Conservation (phyloP, 2,797 vertebrate species). For the Lagocephalus sceleratus region DNA sequence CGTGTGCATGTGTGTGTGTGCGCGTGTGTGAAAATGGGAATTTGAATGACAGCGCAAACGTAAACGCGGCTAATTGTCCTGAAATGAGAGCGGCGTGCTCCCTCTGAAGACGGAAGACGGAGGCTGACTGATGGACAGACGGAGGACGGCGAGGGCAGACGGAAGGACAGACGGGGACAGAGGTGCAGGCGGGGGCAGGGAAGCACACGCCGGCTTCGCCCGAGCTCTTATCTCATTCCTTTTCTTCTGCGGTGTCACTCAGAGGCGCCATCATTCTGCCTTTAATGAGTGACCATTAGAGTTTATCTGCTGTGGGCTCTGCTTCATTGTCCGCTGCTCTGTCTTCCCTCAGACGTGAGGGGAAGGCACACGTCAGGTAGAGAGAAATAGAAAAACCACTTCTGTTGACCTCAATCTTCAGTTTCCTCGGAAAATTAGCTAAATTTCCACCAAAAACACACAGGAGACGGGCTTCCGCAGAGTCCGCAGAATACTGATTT, state of each 20-base stretch:
- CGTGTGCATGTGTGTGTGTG: no score
- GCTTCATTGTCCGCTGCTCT: no score
- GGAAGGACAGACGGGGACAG: conserved; percentile 11
- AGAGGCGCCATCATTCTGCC: background rate
- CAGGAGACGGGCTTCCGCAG: no score
- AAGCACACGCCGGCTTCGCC: conserved; percentile 12
- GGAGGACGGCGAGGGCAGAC: conserved; percentile 19
- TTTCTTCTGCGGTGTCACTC: background rate
- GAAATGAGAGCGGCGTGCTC: conserved; percentile 10
- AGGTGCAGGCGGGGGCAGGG: conserved; percentile 4
- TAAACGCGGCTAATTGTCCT: conserved; percentile 18
- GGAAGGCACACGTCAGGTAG: no score
- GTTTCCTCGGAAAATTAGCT: no score
- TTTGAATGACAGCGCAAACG: conserved; percentile 9
- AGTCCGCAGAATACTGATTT: no score
- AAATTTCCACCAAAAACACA: no score
- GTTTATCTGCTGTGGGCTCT: no score
- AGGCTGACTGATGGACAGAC: conserved; percentile 24
- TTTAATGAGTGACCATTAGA: background rate
- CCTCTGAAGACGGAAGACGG: conserved; percentile 21
- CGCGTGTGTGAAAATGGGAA: no score
- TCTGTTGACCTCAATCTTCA: no score
- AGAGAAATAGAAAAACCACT: no score
- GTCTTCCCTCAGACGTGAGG: no score
- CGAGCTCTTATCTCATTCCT: conserved; percentile 2